Evolutionary conservation across 2,888 invertebrate genomes (phyloP), one percentile per base, ranked within the genome.

Genomic region (Exephanes ischioxanthus): DNA sequence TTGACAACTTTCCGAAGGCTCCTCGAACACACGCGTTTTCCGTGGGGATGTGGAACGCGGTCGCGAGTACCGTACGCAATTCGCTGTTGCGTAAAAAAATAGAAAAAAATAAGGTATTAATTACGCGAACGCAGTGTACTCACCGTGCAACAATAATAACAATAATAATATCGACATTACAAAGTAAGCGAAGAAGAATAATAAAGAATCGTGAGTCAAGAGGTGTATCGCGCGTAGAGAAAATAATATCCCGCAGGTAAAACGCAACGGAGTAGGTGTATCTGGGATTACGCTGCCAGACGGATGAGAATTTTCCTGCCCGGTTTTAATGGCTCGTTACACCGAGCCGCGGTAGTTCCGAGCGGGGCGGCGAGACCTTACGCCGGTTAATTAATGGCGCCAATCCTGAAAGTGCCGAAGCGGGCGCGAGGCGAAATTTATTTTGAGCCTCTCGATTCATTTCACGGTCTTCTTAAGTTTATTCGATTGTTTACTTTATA

Each of bases 301-400:
- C 30, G 30, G 61, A 63, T 63, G 61, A 33, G 61, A 63, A 63
- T 33, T 33, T 63, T 63, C n/a, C 61, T 30, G 33, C 30, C 33
- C 61, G 4, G 61, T 63, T 45, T 63, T n/a, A 63, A 33, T 63
- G 61, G 61, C 61, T 63, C 61, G 16, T 63, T 63, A 63, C 61
- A 63, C 61, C 11, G 3, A 33, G 16, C 61, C 14, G 16, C 61
- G 61, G 6, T 16, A 4, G 16, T n/a, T 33, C 14, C 26, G 61
- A 22, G 30, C 26, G 33, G 14, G 30, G 16, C 61, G 16, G 16
- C 61, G 61, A 63, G 16, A 4, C 0, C 33, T 63, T 6, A 16
- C 30, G 16, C 33, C 11, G 16, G 16, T 33, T 63, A 63, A 63
- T 63, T 26, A 63, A 63, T 63, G 5, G 16, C 61, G 61, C 14